Evolutionary conservation across 2,797 vertebrate genomes (phyloP).

Genomic region (Emydoidea blandingii): DNA sequence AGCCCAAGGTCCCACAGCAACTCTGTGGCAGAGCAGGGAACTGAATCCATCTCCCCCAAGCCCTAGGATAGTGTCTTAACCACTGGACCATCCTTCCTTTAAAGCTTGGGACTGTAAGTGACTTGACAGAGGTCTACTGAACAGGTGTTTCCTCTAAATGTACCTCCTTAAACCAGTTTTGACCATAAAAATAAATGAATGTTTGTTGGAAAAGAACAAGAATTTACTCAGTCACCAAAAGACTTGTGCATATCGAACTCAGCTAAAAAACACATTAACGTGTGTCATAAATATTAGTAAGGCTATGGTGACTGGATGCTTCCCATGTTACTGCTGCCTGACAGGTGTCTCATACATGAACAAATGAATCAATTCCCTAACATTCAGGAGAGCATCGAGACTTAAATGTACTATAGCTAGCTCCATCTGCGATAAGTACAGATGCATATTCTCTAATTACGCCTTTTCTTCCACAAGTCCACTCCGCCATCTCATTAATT

Average conservation of each 20-base stretch:
- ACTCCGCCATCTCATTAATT: not conserved
- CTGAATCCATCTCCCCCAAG: too few relatives aligned
- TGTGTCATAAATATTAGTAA: too few relatives aligned
- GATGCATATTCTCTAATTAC: not conserved
- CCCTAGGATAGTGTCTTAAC: too few relatives aligned
- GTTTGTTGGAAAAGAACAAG: not conserved
- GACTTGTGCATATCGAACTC: not conserved
- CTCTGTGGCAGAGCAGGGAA: too few relatives aligned
- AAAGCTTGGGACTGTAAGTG: not conserved
- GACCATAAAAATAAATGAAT: not conserved
- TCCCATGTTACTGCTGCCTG: too few relatives aligned
- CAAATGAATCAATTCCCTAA: not conserved
- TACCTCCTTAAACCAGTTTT: not conserved
- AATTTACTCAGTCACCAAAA: not conserved
- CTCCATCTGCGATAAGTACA: not conserved
- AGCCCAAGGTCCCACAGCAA: too few relatives aligned
- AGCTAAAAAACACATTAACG: too few relatives aligned
- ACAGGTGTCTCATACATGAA: too few relatives aligned
- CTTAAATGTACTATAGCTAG: not conserved
- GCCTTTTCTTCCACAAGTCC: not conserved
- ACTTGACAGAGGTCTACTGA: not conserved
- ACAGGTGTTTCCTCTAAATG: not conserved
- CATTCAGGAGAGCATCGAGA: not conserved
- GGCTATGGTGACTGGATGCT: too few relatives aligned
- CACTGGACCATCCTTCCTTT: too few relatives aligned